Evolutionary conservation across 2,797 vertebrate species (phyloP), one percentile per base, ranked within the genome.

Genomic region (Fistularia commersonii): DNA sequence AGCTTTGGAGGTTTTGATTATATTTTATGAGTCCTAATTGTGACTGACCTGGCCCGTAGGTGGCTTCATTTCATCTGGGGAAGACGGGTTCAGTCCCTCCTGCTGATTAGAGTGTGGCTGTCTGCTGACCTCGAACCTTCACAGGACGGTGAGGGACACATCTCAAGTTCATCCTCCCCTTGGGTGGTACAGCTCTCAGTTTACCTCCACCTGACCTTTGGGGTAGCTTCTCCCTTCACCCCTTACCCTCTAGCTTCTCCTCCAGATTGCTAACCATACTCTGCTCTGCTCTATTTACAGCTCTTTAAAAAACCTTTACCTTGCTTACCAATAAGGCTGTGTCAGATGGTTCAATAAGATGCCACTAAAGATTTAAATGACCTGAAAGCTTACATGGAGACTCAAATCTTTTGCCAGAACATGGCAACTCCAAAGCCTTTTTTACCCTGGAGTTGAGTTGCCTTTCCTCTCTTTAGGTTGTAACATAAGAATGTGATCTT

Each of bases 11-110:
- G 72, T 86, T 89, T 85, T 85, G 83, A 91, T 90, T 80, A 87
- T 88, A 88, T 85, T 90, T 90, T 90, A 90, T 90, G 88, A 87
- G 77, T 87, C 88, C 88, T 90, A 91, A 91, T 91, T 90, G 88
- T 69, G 77, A 61, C 69, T 83, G 88, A 90, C 87, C 86, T 44
- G 60, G 74, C 69, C 77, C 1, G 11, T 63, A 6, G 64, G 64
- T 82, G 83, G 82, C 81, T 82, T 79, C 69, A 68, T 84, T 88
- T 84, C 81, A 84, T 81, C 66, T 49, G 57, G 54, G 64, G 61
- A 72, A 78, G 73, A 61, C 51, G 69, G 69, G 61, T 68, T 48
- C n/a, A 6, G 54, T 59, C 66, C 69, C 63, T 59, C 65, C 68
- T 31, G 59, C 66, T 55, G 77, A 71, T 61, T 62, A 74, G 73